Conservation (phyloP, 2,113 vertebrate species). For the Clupea harengus region DNA sequence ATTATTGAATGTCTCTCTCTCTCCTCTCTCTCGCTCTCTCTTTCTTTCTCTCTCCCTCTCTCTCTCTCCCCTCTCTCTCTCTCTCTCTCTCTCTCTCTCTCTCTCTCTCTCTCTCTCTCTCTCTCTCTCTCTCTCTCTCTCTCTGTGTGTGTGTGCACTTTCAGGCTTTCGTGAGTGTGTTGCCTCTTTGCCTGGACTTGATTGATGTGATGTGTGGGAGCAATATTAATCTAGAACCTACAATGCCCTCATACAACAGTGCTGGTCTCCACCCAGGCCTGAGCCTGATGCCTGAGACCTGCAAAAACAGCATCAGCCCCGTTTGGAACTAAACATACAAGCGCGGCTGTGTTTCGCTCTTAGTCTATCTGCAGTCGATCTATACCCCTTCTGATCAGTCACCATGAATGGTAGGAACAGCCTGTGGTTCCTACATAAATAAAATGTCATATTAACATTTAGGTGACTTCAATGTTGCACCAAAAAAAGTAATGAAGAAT, state of each 20-base stretch:
- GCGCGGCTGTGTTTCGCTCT: background rate
- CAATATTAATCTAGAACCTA: slow-evolving; percentile 1
- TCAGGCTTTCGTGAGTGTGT: background rate
- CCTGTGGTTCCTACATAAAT: background rate
- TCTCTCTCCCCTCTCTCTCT: background rate
- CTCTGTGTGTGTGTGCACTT: background rate
- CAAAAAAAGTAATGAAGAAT: background rate
- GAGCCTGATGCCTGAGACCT: background rate
- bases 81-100: background rate
- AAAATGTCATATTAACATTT: background rate
- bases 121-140: background rate
- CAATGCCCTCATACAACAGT: background rate
- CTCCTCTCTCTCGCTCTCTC: too few species aligned
- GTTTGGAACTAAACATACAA: background rate
- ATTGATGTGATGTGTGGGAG: background rate
- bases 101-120: background rate
- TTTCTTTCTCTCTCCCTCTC: background rate
- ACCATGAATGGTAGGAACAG: background rate
- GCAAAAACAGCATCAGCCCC: background rate
- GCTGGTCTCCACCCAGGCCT: background rate
- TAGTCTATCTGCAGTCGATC: background rate
- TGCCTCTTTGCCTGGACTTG: background rate
- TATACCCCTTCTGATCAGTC: background rate
- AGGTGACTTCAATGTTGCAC: background rate
- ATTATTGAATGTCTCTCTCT: background rate